phyloP scores from a whole-genome alignment of 2,888 invertebrate species.

The Pecten maximus region DNA sequence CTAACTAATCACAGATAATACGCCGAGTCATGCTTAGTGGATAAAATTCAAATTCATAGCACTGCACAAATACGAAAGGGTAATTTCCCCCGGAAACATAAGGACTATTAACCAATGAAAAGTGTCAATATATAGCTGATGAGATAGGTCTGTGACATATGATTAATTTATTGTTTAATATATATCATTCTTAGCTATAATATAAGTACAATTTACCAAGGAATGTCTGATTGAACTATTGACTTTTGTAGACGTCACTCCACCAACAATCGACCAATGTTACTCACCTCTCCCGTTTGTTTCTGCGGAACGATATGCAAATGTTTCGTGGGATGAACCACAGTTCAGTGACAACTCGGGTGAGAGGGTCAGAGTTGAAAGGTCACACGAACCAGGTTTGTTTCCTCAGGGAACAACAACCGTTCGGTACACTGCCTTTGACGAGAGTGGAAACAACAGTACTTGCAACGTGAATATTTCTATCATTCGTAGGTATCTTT shows the following conservation, averaged over 20 bases:
- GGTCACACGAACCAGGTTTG: slow-evolving; percentile 82
- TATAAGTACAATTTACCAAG: no score
- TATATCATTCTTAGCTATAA: no score
- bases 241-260: slow-evolving; percentile 84
- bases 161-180: no score
- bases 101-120: no score
- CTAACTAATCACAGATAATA: no score
- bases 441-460: slow-evolving; percentile 86
- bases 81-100: no score
- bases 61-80: no score
- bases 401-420: slow-evolving; percentile 85
- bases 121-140: no score
- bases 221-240: background rate
- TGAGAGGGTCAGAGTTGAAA: slow-evolving; percentile 73
- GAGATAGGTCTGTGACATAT: no score
- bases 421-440: slow-evolving; percentile 86
- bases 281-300: slow-evolving; percentile 85
- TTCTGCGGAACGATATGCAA: slow-evolving; percentile 64
- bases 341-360: slow-evolving; percentile 86
- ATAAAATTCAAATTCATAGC: no score
- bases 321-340: slow-evolving; percentile 85
- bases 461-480: slow-evolving; percentile 86
- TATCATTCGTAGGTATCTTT: slow-evolving; percentile 82
- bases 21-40: no score
- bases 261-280: slow-evolving; percentile 85